A percentile compares a stretch with the other conserved stretches of the same genome.
phyloP scores from a whole-genome alignment of 2,888 invertebrate species.

The Heliconius erato region DNA sequence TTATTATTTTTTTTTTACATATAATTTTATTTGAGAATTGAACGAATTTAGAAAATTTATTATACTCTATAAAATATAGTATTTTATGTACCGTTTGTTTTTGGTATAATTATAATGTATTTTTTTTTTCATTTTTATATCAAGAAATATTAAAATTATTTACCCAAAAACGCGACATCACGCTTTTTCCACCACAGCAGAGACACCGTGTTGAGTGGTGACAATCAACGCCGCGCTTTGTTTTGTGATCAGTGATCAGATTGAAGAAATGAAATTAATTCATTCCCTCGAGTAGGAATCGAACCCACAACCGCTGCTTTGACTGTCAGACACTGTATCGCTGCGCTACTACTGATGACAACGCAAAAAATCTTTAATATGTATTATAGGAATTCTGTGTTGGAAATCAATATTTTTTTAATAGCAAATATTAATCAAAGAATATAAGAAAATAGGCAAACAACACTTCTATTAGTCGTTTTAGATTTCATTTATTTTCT shows the following conservation, averaged over 20 bases:
- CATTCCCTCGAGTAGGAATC: neutral
- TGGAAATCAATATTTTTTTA: neutral
- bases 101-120: too few relatives aligned
- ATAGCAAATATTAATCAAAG: neutral
- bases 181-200: neutral
- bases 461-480: neutral
- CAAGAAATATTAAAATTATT: too few relatives aligned
- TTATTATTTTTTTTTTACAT: constrained; percentile 6
- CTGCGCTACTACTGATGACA: too few relatives aligned
- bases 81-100: neutral
- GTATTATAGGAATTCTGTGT: neutral
- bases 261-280: neutral
- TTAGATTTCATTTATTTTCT: neutral
- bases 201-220: neutral
- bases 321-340: neutral
- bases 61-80: neutral
- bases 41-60: neutral
- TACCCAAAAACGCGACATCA: neutral
- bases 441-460: too few relatives aligned
- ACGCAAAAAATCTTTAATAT: too few relatives aligned
- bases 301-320: neutral
- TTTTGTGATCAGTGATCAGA: neutral
- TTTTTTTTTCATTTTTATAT: too few relatives aligned
- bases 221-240: neutral
- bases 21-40: neutral